These are phyloP conservation scores for Leucozona laternaria DNA, from an alignment of 2,888 invertebrate genomes.

Conservation along the genomic window DNA sequence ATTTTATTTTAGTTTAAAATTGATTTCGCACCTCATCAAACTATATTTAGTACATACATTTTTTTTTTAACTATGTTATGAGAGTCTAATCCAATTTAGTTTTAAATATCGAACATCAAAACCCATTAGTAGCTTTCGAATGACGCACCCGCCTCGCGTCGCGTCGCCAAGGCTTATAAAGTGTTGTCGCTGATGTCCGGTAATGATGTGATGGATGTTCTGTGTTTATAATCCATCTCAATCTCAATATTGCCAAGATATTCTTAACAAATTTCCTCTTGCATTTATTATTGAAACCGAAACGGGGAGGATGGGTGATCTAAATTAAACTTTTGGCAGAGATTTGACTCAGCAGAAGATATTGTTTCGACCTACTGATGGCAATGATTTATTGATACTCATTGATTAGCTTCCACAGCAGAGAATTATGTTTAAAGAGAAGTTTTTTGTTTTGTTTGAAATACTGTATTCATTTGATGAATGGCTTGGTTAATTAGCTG, in stretches of 20 bases:
- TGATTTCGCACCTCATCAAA: too few relatives aligned
- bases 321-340: background rate
- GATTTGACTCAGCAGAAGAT: background rate
- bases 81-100: too few relatives aligned
- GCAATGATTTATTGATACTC: constrained; percentile 18
- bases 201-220: background rate
- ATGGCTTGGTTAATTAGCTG: constrained; percentile 19
- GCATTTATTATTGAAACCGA: background rate
- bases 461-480: background rate
- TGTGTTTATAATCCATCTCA: background rate
- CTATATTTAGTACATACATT: too few relatives aligned
- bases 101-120: background rate
- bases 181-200: background rate
- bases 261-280: background rate
- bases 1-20: too few relatives aligned
- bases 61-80: too few relatives aligned
- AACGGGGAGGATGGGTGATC: background rate
- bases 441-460: background rate
- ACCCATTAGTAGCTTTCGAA: background rate
- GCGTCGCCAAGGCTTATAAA: background rate
- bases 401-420: background rate
- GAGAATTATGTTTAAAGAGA: background rate
- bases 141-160: background rate
- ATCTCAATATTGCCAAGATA: background rate
- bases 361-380: background rate